Conservation (phyloP, 1,140 invertebrate species). For the Hirudo medicinalis region DNA sequence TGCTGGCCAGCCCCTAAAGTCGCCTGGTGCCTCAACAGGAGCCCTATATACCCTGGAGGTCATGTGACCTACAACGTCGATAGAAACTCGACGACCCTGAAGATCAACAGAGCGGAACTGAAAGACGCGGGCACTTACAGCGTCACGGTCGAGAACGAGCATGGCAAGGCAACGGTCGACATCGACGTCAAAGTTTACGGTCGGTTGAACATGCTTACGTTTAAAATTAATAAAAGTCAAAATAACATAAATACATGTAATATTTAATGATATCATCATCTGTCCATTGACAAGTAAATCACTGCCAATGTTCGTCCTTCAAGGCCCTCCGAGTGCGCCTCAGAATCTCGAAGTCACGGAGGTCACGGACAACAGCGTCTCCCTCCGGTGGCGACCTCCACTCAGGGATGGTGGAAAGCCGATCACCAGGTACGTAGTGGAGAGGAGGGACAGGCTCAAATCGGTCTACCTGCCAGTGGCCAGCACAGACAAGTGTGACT, state of each 20-base stretch:
- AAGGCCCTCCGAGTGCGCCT: slow-evolving; percentile 41
- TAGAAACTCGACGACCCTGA: slow-evolving; percentile 36
- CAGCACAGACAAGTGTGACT: slow-evolving; percentile 28
- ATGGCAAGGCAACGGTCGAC: slow-evolving; percentile 34
- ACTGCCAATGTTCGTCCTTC: too few relatives aligned
- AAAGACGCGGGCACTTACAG: slow-evolving; percentile 36
- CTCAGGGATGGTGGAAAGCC: slow-evolving; percentile 58
- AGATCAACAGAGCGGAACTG: slow-evolving; percentile 32
- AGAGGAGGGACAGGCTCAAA: slow-evolving; percentile 32
- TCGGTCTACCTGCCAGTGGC: slow-evolving; percentile 16
- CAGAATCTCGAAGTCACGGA: slow-evolving; percentile 49
- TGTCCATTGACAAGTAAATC: too few relatives aligned
- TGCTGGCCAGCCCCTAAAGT: slow-evolving; percentile 37
- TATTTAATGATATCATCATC: too few relatives aligned
- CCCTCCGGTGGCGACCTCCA: slow-evolving; percentile 76
- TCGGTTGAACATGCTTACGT: slow-evolving; percentile 25
- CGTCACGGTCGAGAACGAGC: slow-evolving; percentile 35
- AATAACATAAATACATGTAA: neutral
- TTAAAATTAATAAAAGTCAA: neutral
- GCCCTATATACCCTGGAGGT: slow-evolving; percentile 2
- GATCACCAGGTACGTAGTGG: slow-evolving; percentile 47
- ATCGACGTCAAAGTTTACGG: slow-evolving; percentile 45
- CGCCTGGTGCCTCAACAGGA: slow-evolving; percentile 55
- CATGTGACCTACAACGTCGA: slow-evolving; percentile 13
- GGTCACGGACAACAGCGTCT: slow-evolving; percentile 58